Conservation (phyloP, 2,113 vertebrate species). For the Sapayoa aenigma region DNA sequence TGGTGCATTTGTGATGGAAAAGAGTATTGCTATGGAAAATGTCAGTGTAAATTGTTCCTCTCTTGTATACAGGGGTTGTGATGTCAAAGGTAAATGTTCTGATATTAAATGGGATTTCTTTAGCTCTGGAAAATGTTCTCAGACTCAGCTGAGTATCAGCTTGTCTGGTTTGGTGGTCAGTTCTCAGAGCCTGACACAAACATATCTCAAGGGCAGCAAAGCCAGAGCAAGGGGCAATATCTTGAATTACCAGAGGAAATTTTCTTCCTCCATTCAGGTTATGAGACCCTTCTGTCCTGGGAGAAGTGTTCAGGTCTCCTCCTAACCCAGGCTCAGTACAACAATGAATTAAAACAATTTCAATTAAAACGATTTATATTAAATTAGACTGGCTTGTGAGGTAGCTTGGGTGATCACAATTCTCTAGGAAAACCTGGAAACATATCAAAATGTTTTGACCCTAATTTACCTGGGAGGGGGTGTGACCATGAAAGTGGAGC, state of each 20-base stretch:
- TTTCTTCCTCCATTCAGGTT: not conserved
- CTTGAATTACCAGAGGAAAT: not conserved
- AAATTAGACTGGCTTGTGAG: not conserved
- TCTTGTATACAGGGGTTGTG: slow-evolving; percentile 19
- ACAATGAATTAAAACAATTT: too few relatives aligned
- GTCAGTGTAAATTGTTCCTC: slow-evolving; percentile 38
- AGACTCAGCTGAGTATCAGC: not conserved
- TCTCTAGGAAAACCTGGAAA: not conserved
- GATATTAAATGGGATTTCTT: slow-evolving; percentile 37
- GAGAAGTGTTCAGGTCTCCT: not conserved
- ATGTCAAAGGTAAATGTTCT: slow-evolving; percentile 48
- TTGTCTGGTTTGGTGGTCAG: not conserved
- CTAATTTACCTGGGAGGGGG: not conserved
- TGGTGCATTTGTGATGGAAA: slow-evolving; percentile 26
- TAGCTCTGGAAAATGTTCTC: not conserved
- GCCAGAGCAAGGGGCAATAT: not conserved
- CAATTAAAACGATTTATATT: not conserved
- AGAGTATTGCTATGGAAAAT: slow-evolving; percentile 42
- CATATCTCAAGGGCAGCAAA: not conserved
- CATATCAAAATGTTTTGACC: not conserved
- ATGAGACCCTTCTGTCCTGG: not conserved
- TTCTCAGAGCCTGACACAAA: not conserved
- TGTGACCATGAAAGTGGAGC: not conserved
- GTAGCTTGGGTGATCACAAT: not conserved
- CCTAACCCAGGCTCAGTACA: not conserved